phyloP scores from a whole-genome alignment of 2,888 invertebrate species.

The Microchrysa polita region DNA sequence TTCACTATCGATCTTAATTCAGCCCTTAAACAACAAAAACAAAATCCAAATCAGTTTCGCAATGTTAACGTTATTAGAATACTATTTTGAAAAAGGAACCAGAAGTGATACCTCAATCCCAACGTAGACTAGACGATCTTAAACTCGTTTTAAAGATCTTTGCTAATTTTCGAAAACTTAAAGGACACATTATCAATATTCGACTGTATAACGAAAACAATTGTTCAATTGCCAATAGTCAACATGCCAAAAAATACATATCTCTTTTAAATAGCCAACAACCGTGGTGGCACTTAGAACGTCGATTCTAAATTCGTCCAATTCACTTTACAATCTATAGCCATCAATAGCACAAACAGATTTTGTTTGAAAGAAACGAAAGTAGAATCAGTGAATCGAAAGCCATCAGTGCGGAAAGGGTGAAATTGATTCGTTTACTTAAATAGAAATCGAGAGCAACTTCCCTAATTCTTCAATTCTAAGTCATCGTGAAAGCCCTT shows the following conservation, averaged over 20 bases:
- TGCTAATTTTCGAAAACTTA: no score
- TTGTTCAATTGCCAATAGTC: constrained; percentile 27
- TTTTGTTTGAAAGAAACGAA: constrained; percentile 28
- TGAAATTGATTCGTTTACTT: constrained; percentile 13
- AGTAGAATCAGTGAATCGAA: constrained; percentile 12
- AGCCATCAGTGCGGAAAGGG: background rate
- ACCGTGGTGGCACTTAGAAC: constrained; percentile 15
- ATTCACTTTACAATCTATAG: background rate
- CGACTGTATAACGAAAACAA: background rate
- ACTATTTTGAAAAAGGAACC: no score
- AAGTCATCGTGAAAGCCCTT: background rate
- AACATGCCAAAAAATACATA: background rate
- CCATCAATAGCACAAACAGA: background rate
- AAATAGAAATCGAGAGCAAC: constrained; percentile 31
- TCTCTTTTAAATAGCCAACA: constrained; percentile 11
- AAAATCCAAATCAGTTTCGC: no score
- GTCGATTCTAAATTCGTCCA: constrained; percentile 1
- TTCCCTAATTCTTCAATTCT: constrained; percentile 18
- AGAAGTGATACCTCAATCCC: no score
- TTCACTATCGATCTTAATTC: no score
- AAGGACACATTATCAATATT: no score
- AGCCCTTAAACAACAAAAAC: no score
- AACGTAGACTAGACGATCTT: no score
- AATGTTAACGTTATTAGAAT: no score
- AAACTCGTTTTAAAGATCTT: no score